Evolutionary conservation across 2,797 vertebrate species (phyloP).

Genomic region (Enteromius unitaeniatus): DNA sequence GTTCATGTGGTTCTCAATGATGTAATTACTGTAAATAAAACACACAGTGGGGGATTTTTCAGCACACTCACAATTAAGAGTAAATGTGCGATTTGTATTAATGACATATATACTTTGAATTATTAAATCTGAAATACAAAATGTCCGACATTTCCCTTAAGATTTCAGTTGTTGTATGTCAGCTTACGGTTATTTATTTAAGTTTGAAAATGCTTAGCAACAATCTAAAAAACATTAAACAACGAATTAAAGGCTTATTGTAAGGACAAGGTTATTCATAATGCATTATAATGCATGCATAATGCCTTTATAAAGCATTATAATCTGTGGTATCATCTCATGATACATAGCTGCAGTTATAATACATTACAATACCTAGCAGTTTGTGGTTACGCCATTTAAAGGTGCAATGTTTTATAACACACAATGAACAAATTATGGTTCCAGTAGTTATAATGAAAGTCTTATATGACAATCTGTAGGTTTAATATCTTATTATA

Average conservation of each 20-base stretch:
- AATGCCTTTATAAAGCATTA: background rate
- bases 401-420: background rate
- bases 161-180: background rate
- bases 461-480: background rate
- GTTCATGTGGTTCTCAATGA: background rate
- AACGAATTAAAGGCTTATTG: background rate
- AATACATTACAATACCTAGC: background rate
- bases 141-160: background rate
- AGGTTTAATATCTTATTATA: background rate
- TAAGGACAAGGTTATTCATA: background rate
- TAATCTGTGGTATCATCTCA: background rate
- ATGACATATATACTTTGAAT: background rate
- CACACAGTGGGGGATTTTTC: background rate
- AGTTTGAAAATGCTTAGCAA: background rate
- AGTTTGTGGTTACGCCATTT: background rate
- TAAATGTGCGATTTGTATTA: background rate
- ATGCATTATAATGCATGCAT: slow-evolving; percentile 3
- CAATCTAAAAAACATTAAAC: background rate
- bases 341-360: background rate
- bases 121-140: background rate
- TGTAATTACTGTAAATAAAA: slow-evolving; percentile 11
- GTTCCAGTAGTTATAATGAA: background rate
- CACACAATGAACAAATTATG: background rate
- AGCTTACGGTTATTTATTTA: background rate
- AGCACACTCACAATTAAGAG: background rate